Conservation (phyloP, 2,113 vertebrate genomes). For the Anarrhichthys ocellatus region DNA sequence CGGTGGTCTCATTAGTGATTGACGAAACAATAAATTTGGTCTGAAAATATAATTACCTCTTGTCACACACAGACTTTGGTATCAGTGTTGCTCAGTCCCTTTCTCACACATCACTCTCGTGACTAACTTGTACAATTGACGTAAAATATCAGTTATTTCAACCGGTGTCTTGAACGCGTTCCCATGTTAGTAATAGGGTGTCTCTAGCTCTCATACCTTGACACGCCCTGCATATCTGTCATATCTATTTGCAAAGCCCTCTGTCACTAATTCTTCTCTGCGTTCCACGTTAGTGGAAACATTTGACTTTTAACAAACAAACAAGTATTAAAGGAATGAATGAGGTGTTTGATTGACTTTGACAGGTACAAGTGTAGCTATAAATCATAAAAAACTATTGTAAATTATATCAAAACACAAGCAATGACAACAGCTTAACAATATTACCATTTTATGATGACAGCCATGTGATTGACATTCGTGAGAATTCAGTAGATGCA, state of each 20-base stretch:
- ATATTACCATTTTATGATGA: not conserved
- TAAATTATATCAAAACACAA: not conserved
- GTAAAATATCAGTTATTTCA: conserved; percentile 17
- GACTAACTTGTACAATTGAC: conserved; percentile 33
- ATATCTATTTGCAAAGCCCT: not conserved
- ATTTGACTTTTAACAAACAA: not conserved
- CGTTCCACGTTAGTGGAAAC: not conserved
- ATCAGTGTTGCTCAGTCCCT: conserved; percentile 12
- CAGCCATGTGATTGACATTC: not conserved
- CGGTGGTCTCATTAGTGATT: no score
- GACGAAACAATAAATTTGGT: not conserved
- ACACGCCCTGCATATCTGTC: conserved; percentile 32
- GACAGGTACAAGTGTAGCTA: not conserved
- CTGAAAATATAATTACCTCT: not conserved
- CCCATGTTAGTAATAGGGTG: conserved; percentile 58
- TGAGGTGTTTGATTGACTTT: not conserved
- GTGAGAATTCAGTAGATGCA: not conserved
- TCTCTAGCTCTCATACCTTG: conserved; percentile 2
- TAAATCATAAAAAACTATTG: not conserved
- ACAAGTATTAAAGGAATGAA: not conserved
- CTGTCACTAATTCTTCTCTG: not conserved
- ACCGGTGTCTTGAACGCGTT: conserved; percentile 18
- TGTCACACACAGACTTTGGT: not conserved
- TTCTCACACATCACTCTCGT: conserved; percentile 12
- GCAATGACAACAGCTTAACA: not conserved